These are phyloP conservation scores for Tolypeutes matacus DNA, from an alignment of 2,797 vertebrate genomes.

Conservation along the genomic window DNA sequence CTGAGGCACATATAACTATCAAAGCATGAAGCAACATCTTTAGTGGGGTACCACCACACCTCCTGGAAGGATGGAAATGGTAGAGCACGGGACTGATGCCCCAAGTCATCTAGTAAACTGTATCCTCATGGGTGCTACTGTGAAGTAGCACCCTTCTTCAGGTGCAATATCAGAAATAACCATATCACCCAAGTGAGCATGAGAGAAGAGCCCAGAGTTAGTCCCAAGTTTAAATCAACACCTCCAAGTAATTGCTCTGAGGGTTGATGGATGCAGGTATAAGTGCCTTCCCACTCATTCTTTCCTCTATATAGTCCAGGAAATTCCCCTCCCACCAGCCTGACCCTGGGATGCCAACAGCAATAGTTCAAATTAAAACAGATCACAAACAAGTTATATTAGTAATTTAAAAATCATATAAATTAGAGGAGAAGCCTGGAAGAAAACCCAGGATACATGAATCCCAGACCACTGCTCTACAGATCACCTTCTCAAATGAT, in stretches of 20 bases:
- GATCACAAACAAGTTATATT: slow-evolving; percentile 8
- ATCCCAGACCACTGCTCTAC: neutral
- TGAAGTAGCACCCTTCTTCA: neutral
- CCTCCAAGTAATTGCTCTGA: neutral
- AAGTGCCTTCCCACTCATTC: neutral
- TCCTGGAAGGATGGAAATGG: neutral
- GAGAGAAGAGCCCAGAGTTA: neutral
- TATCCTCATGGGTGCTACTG: rapidly evolving
- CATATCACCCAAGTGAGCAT: neutral
- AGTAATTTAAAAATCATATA: slow-evolving; percentile 29
- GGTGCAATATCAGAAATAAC: neutral
- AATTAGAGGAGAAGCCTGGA: neutral
- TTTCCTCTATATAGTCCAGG: neutral
- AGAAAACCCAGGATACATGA: neutral
- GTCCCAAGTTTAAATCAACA: neutral
- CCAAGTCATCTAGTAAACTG: neutral
- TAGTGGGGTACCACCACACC: neutral
- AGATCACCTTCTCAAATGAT: slow-evolving; percentile 29
- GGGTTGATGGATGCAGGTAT: neutral
- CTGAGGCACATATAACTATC: neutral
- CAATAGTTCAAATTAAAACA: neutral
- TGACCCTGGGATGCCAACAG: neutral
- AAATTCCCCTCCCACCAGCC: neutral
- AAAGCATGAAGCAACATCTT: neutral
- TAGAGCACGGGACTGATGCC: neutral